Conservation (phyloP, 2,888 invertebrate species). For the Eupithecia vulgata region DNA sequence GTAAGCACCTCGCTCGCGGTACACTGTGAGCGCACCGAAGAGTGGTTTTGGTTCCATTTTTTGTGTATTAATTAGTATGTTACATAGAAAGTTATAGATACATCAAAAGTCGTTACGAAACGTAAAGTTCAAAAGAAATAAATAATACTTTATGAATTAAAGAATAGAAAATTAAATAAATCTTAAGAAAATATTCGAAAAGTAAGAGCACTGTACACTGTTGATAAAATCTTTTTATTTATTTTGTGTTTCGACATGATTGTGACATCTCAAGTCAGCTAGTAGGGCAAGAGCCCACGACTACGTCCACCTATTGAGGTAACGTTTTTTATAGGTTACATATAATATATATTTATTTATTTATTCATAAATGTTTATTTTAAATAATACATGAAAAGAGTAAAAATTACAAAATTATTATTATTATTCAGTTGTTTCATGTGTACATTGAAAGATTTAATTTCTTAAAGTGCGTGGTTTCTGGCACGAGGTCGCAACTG, state of each 20-base stretch:
- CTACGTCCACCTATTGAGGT: too few relatives aligned
- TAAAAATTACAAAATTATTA: too few relatives aligned
- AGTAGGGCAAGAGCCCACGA: too few relatives aligned
- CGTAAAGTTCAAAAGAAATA: neutral
- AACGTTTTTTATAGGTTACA: too few relatives aligned
- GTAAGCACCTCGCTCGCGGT: constrained; percentile 74
- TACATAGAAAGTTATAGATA: neutral
- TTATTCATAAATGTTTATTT: too few relatives aligned
- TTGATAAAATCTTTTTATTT: neutral
- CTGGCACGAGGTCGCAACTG: too few relatives aligned
- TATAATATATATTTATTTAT: too few relatives aligned
- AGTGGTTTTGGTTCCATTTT: constrained; percentile 73
- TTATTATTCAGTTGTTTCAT: too few relatives aligned
- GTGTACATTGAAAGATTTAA: too few relatives aligned
- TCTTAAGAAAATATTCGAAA: neutral
- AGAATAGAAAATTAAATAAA: neutral
- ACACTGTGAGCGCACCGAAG: constrained; percentile 74
- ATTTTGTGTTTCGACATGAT: neutral
- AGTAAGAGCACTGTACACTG: neutral
- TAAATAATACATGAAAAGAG: too few relatives aligned
- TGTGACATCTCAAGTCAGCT: neutral
- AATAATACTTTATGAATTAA: neutral
- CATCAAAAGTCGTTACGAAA: neutral
- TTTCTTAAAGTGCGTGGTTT: too few relatives aligned
- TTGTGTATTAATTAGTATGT: neutral